Evolutionary conservation across 1,140 invertebrate genomes (phyloP).

Genomic region (Halyomorpha halys): DNA sequence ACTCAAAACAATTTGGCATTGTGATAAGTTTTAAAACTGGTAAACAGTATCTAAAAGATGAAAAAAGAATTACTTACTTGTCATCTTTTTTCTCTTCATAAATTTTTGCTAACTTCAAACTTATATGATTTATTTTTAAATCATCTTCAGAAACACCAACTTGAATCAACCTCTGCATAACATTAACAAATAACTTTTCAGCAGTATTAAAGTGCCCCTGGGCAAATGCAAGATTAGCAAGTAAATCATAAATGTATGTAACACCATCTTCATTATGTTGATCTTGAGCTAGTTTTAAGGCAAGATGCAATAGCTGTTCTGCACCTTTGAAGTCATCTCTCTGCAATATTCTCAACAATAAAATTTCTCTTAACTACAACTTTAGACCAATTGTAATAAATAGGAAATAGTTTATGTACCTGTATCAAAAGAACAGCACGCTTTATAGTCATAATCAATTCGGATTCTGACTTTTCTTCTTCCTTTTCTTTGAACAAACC

Average conservation of each 20-base stretch:
- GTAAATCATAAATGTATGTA: conserved; percentile 78
- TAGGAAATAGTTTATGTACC: conserved; percentile 31
- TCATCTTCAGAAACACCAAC: conserved; percentile 59
- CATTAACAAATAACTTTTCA: conserved; percentile 67
- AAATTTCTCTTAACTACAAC: too few species aligned
- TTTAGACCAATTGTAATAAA: too few species aligned
- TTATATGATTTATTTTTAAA: conserved; percentile 62
- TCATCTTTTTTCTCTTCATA: conserved; percentile 50
- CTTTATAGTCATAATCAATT: conserved; percentile 61
- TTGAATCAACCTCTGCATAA: conserved; percentile 63
- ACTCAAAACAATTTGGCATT: too few species aligned
- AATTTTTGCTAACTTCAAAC: conserved; percentile 63
- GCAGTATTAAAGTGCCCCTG: conserved; percentile 66
- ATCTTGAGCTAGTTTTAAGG: conserved; percentile 70
- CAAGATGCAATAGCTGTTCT: conserved; percentile 72
- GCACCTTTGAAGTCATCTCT: conserved; percentile 66
- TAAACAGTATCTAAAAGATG: too few species aligned
- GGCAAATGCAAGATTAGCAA: conserved; percentile 81
- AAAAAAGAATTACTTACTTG: conserved; percentile 35
- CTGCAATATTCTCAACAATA: conserved; percentile 38
- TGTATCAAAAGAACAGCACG: conserved; percentile 55
- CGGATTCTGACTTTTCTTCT: conserved; percentile 50
- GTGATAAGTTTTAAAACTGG: too few species aligned
- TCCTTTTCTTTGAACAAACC: conserved; percentile 35
- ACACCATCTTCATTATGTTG: conserved; percentile 60